Evolutionary conservation across 2,888 invertebrate species (phyloP).

Genomic region (Pediacus dermestoides): DNA sequence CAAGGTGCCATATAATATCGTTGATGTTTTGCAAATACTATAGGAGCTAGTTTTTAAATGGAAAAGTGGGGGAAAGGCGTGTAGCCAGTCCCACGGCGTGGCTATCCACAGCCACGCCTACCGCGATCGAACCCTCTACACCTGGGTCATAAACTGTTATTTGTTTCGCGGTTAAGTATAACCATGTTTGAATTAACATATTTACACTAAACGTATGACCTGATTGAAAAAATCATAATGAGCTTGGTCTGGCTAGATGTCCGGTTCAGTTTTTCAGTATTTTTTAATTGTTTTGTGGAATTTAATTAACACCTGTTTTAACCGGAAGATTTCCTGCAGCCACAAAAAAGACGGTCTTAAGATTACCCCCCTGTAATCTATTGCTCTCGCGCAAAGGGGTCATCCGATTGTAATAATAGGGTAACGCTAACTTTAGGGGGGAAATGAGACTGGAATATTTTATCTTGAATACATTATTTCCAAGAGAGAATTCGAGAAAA

Average conservation of each 20-base stretch:
- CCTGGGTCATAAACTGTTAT: slow-evolving; percentile 44
- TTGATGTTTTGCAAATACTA: too few species aligned
- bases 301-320: too few species aligned
- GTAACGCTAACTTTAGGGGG: slow-evolving; percentile 43
- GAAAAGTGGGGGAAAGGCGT: slow-evolving; percentile 42
- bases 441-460: slow-evolving; percentile 47
- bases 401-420: slow-evolving; percentile 48
- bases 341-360: slow-evolving; percentile 22
- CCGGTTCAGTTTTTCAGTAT: too few species aligned
- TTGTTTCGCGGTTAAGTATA: slow-evolving; percentile 37
- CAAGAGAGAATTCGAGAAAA: slow-evolving; percentile 37
- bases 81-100: slow-evolving; percentile 42
- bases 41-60: slow-evolving; percentile 40
- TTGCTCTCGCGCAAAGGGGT: slow-evolving; percentile 41
- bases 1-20: too few species aligned
- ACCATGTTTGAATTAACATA: too few species aligned
- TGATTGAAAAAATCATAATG: too few species aligned
- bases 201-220: too few species aligned
- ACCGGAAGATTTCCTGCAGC: slow-evolving; percentile 16
- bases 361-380: slow-evolving; percentile 33
- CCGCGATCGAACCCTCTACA: slow-evolving; percentile 44
- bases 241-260: too few species aligned
- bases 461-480: slow-evolving; percentile 45
- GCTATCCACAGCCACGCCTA: slow-evolving; percentile 44
- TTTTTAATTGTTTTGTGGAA: too few species aligned